Conservation (phyloP, 2,113 vertebrate genomes). For the Dolichotis patagonum region DNA sequence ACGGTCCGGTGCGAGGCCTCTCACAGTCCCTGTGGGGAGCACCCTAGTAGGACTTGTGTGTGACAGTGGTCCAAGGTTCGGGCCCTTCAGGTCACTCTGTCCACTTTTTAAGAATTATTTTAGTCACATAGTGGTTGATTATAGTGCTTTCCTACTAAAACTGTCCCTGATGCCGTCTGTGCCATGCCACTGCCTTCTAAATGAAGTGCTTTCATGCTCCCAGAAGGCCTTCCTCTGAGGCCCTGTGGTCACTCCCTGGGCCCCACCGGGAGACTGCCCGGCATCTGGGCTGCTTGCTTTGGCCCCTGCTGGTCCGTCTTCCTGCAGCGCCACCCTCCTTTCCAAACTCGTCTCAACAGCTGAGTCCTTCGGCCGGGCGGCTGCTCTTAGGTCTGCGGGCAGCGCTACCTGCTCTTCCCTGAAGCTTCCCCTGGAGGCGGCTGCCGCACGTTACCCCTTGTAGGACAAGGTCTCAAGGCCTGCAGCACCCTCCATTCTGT, state of each 20-base stretch:
- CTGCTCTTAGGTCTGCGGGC: not conserved
- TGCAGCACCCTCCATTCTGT: not conserved
- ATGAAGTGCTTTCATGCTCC: not conserved
- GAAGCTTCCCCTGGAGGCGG: not conserved
- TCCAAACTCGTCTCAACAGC: not conserved
- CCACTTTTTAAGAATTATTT: not conserved
- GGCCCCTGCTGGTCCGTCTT: not conserved
- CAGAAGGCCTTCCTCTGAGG: not conserved
- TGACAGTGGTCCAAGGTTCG: not conserved
- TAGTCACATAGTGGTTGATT: not conserved
- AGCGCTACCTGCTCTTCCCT: not conserved
- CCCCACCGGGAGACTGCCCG: not conserved
- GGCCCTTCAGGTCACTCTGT: not conserved
- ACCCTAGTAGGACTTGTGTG: not conserved
- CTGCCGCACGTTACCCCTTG: not conserved
- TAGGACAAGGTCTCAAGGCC: not conserved
- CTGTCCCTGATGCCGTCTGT: not conserved
- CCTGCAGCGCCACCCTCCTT: not conserved
- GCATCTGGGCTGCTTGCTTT: not conserved
- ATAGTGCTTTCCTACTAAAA: not conserved
- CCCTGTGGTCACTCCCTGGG: not conserved
- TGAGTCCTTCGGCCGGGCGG: not conserved
- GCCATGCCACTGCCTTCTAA: not conserved
- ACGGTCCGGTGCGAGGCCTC: accelerated
- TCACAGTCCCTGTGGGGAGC: not conserved